Conservation (phyloP, 2,888 invertebrate genomes). For the Pheosia tremula region DNA sequence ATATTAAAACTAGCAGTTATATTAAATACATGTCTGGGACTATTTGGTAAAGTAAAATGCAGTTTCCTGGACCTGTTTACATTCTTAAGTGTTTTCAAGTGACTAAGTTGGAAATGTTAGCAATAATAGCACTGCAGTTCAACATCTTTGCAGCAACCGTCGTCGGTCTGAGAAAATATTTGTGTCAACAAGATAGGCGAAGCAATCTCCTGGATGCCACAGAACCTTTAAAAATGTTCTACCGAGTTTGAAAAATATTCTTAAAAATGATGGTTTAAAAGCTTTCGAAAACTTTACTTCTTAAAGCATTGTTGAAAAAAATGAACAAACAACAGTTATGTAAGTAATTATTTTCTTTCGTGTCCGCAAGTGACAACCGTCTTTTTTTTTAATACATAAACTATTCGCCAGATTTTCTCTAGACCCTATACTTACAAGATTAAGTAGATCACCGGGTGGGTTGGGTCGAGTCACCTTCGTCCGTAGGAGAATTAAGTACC, state of each 20-base stretch:
- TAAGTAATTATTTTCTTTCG: too few species aligned
- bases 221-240: slow-evolving; percentile 10
- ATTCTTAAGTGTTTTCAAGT: neutral
- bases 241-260: neutral
- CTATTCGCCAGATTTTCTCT: too few species aligned
- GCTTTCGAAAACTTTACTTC: neutral
- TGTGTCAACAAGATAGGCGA: slow-evolving; percentile 66
- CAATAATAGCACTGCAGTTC: neutral
- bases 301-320: too few species aligned
- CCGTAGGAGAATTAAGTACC: too few species aligned
- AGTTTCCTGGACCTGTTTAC: neutral
- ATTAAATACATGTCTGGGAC: too few species aligned
- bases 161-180: slow-evolving; percentile 55
- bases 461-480: too few species aligned
- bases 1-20: too few species aligned
- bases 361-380: too few species aligned
- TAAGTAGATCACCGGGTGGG: too few species aligned
- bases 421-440: too few species aligned
- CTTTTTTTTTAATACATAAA: too few species aligned
- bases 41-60: neutral
- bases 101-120: slow-evolving; percentile 3
- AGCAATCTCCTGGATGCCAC: slow-evolving; percentile 52
- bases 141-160: slow-evolving; percentile 21
- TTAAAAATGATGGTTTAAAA: neutral
- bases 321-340: too few species aligned